phyloP scores from a whole-genome alignment of 2,797 vertebrate genomes.

The Pangasius krempfi region DNA sequence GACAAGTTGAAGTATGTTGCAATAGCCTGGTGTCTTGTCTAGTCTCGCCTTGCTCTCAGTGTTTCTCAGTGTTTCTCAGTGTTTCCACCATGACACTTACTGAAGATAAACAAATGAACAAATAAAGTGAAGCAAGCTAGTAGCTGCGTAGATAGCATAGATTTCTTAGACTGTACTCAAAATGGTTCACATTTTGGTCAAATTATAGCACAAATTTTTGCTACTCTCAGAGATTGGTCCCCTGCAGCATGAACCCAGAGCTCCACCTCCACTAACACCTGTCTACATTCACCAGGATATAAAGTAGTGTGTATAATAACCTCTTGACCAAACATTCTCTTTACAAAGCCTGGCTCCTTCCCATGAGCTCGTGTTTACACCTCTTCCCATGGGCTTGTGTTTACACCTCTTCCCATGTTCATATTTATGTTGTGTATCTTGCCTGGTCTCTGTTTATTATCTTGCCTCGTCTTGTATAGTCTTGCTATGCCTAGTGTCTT shows the following conservation, averaged over 20 bases:
- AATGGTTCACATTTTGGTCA: neutral
- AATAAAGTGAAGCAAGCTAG: neutral
- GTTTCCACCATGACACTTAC: neutral
- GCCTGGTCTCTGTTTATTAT: constrained; percentile 8
- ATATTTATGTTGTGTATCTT: constrained; percentile 1
- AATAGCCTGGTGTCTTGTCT: neutral
- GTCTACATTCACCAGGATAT: neutral
- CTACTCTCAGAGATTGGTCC: neutral
- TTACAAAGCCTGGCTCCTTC: neutral
- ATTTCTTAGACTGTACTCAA: neutral
- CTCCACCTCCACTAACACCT: neutral
- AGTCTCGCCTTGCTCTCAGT: neutral
- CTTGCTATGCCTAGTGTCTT: neutral
- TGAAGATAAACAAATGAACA: neutral
- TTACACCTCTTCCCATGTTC: neutral
- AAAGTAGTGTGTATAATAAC: neutral
- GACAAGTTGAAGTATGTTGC: neutral
- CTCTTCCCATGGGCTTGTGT: neutral
- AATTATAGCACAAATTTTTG: neutral
- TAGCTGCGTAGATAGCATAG: neutral
- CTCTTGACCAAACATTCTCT: neutral
- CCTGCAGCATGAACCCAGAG: neutral
- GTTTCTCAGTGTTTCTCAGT: neutral
- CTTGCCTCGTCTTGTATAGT: neutral
- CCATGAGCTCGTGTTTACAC: neutral